Base-by-base conservation (phyloP, 2,888 invertebrate species). In the Dicyrtoma fusca region DNA sequence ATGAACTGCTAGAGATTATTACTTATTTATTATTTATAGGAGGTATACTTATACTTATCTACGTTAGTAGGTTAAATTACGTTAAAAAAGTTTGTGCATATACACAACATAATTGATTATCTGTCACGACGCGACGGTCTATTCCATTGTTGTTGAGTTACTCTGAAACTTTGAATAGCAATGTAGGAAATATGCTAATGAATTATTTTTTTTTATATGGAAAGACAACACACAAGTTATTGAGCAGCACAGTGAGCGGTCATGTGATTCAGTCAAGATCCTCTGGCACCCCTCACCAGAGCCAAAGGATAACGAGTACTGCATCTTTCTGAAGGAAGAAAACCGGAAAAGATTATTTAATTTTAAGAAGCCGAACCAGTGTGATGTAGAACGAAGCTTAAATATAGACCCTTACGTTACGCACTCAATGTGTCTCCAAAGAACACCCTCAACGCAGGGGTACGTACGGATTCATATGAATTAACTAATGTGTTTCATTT, bases 281-380 rank as follows among this genome's bases (percentile, higher is more conserved):
- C 87, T 87, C 25, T 88, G 88, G 88, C 82, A 86, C 73, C 84
- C 87, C 4, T 85, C 87, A 0, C 85, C 86, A 0, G 87, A 86
- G 75, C 82, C 83, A 25, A 82, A 84, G 25, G 82, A 81, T 51
- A 77, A 80, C 21, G 77, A 77, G 51, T 86, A 86, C 79, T 86
- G 86, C 75, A 79, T 85, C 44, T 82, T 83, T 45, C 83, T 84
- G 1, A 83, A 83, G 66, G 84, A 85, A 82, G 84, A 79, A 78
- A 79, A 14, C 81, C 82, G 75, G 76, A 81, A 57, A 81, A 64
- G 76, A 42, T 64, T 69, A 21, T 78, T 79, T 25, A 73, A 75
- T 34, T 78, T 79, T 45, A 82, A 75, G 80, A 81, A 83, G 59
- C 84, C 85, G 0, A 85, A 86, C 77, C 86, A 86, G 76, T 86